Percentiles rank a stretch among this genome's conserved stretches.
Conservation (phyloP, 2,888 invertebrate species). For the Aelia acuminata region DNA sequence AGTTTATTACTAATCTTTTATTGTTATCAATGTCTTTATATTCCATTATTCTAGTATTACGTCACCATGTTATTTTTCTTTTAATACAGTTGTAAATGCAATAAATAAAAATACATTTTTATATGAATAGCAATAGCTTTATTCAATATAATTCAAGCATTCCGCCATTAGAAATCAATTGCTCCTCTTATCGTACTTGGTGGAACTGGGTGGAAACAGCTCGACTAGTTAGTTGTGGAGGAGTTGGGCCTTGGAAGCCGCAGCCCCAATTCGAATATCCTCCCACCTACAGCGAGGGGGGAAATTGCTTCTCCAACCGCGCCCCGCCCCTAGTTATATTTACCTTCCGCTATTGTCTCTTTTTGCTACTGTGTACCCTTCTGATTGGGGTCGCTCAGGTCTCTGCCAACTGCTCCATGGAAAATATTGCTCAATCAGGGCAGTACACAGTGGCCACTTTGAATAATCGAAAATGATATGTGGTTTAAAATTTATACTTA, state of each 20-base stretch:
- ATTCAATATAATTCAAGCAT: not conserved
- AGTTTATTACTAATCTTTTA: too few species aligned
- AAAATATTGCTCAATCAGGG: not conserved
- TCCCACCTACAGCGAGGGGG: not conserved
- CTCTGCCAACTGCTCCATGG: not conserved
- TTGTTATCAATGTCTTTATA: too few species aligned
- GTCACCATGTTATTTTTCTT: too few species aligned
- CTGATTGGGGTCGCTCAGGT: not conserved
- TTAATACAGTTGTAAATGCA: too few species aligned
- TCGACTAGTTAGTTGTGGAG: not conserved
- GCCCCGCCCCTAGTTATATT: not conserved
- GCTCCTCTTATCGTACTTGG: not conserved
- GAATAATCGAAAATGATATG: too few species aligned
- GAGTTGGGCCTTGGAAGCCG: not conserved
- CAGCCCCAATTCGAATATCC: conserved; percentile 3
- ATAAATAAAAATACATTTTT: too few species aligned
- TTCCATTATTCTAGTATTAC: too few species aligned
- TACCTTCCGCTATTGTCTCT: not conserved
- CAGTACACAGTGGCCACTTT: too few species aligned
- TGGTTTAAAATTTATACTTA: too few species aligned
- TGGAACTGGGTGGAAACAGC: not conserved
- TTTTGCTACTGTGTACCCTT: not conserved
- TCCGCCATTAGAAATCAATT: not conserved
- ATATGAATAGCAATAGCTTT: too few species aligned
- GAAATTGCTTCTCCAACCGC: conserved; percentile 14